These are phyloP conservation scores for Phoxinus dragarum DNA, from an alignment of 2,797 vertebrate genomes.

Conservation along the genomic window DNA sequence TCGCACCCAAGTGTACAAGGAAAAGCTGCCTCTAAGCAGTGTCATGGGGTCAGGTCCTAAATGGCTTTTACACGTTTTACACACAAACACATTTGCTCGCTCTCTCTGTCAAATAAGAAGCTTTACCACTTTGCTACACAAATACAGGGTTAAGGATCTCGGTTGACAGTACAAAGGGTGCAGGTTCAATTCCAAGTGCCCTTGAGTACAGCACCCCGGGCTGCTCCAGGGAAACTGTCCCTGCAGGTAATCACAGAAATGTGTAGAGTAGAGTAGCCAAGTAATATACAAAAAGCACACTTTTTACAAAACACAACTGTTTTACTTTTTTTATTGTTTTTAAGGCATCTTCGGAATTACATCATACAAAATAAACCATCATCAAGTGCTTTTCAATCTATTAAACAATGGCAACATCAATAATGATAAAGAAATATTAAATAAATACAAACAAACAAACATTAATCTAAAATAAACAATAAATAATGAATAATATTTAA, in stretches of 20 bases:
- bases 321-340: slow-evolving; percentile 8
- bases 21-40: slow-evolving; percentile 24
- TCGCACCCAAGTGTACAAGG: slow-evolving; percentile 1
- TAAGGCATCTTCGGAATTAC: not conserved
- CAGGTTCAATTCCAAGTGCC: not conserved
- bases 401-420: not conserved
- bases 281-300: not conserved
- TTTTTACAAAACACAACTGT: not conserved
- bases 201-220: slow-evolving; percentile 13
- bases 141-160: slow-evolving; percentile 23
- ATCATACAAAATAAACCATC: not conserved
- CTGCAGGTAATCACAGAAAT: not conserved
- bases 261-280: not conserved
- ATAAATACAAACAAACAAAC: not conserved
- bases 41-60: slow-evolving; percentile 33
- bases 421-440: not conserved
- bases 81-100: slow-evolving; percentile 17
- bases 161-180: slow-evolving; percentile 4
- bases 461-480: not conserved
- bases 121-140: slow-evolving; percentile 33
- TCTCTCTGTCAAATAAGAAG: slow-evolving; percentile 1
- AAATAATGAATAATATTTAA: not conserved
- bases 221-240: slow-evolving; percentile 3
- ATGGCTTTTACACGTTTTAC: slow-evolving; percentile 19
- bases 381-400: not conserved